Evolutionary conservation across 2,888 invertebrate genomes (phyloP).

Genomic region (Beris chalybata): DNA sequence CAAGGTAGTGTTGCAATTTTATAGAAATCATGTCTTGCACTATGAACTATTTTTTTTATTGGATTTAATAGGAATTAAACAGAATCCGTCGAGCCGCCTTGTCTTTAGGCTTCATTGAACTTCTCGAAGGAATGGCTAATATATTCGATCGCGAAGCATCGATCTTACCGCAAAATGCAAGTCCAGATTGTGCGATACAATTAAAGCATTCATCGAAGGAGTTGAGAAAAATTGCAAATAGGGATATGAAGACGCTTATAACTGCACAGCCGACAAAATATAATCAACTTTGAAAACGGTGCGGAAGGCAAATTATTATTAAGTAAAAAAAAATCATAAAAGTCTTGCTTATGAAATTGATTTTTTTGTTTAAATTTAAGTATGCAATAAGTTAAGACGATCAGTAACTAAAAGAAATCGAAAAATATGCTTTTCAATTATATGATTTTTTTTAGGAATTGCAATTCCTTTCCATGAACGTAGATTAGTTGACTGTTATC

Average conservation of each 20-base stretch:
- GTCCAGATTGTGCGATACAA: constrained; percentile 87
- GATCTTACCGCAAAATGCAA: constrained; percentile 69
- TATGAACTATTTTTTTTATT: constrained; percentile 27
- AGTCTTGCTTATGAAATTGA: too few species aligned
- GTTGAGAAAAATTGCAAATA: constrained; percentile 70
- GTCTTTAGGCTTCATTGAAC: constrained; percentile 86
- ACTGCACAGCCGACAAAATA: constrained; percentile 47
- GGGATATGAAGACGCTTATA: constrained; percentile 53
- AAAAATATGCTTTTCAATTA: too few species aligned
- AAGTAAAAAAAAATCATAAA: too few species aligned
- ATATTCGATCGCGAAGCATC: constrained; percentile 89
- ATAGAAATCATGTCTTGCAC: constrained; percentile 22
- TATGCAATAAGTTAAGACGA: too few species aligned
- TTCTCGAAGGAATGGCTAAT: constrained; percentile 80
- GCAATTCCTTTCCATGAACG: too few species aligned
- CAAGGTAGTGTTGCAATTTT: constrained; percentile 64
- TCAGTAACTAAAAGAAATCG: too few species aligned
- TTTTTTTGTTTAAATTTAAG: too few species aligned
- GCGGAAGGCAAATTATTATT: too few species aligned
- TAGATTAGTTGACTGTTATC: too few species aligned
- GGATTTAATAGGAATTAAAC: constrained; percentile 78
- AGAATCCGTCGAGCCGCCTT: constrained; percentile 86
- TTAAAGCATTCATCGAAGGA: constrained; percentile 85
- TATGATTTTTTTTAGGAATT: too few species aligned
- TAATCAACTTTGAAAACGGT: constrained; percentile 28